Percentiles rank a stretch among this genome's conserved stretches.
Evolutionary conservation across 2,797 vertebrate species (phyloP).

Genomic region (Karalla daura): DNA sequence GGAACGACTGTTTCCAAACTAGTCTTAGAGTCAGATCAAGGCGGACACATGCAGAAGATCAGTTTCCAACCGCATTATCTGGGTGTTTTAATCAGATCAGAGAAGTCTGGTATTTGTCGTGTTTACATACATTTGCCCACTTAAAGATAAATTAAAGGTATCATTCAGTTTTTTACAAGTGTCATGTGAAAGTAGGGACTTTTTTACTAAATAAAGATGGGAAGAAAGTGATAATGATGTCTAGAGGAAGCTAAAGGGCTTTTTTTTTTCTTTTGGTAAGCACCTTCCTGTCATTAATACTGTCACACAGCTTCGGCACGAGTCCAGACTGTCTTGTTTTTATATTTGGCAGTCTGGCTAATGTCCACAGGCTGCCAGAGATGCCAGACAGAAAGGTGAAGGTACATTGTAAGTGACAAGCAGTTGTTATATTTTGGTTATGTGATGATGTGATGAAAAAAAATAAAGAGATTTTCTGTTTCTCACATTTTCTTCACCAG

Average conservation of each 20-base stretch:
- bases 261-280: no score
- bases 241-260: constrained; percentile 14
- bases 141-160: no score
- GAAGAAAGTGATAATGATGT: constrained; percentile 13
- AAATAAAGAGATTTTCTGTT: no score
- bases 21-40: no score
- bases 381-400: constrained; percentile 13
- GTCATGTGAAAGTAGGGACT: no score
- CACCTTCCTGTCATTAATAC: constrained; percentile 39
- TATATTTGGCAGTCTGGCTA: constrained; percentile 34
- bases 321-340: constrained; percentile 25
- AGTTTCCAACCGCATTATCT: no score
- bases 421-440: constrained; percentile 16
- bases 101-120: no score
- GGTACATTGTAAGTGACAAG: neutral
- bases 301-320: constrained; percentile 10
- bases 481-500: no score
- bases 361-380: constrained; percentile 34
- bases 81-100: no score
- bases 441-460: constrained; percentile 13
- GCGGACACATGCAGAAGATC: no score
- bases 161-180: no score
- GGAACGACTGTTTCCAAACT: constrained; percentile 15
- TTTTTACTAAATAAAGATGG: constrained; percentile 32
- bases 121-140: no score